Conservation (phyloP, 1,140 invertebrate genomes). For the Hirudo medicinalis region DNA sequence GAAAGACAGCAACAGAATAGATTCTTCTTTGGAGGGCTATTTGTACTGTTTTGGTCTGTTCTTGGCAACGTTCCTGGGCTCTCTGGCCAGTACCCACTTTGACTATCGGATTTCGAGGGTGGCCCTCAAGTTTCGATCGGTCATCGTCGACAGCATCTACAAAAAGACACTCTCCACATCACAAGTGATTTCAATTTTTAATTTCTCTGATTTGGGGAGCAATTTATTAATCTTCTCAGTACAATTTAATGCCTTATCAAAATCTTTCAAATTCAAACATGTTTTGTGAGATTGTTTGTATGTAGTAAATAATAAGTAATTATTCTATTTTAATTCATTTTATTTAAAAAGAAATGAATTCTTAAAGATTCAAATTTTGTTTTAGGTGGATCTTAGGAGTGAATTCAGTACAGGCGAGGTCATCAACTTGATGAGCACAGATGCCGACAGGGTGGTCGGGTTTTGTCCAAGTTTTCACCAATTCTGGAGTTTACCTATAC, state of each 20-base stretch:
- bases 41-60: constrained; percentile 60
- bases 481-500: constrained; percentile 88
- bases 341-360: not conserved
- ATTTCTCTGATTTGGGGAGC: constrained; percentile 26
- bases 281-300: not conserved
- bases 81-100: constrained; percentile 73
- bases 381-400: not conserved
- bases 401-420: constrained; percentile 68
- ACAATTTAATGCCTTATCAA: not conserved
- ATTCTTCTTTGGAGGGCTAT: constrained; percentile 57
- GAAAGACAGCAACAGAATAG: constrained; percentile 47
- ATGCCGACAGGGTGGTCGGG: constrained; percentile 84
- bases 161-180: constrained; percentile 53
- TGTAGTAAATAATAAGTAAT: not conserved
- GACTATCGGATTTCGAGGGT: constrained; percentile 72
- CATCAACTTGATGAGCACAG: constrained; percentile 91
- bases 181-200: not conserved
- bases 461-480: constrained; percentile 89
- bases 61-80: constrained; percentile 44
- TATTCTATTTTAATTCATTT: not conserved
- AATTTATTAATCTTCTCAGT: not conserved
- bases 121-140: constrained; percentile 68
- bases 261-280: not conserved
- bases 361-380: not conserved
- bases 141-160: constrained; percentile 71